Conservation (phyloP, 2,797 vertebrate genomes). For the Epinephelus malabaricus region DNA sequence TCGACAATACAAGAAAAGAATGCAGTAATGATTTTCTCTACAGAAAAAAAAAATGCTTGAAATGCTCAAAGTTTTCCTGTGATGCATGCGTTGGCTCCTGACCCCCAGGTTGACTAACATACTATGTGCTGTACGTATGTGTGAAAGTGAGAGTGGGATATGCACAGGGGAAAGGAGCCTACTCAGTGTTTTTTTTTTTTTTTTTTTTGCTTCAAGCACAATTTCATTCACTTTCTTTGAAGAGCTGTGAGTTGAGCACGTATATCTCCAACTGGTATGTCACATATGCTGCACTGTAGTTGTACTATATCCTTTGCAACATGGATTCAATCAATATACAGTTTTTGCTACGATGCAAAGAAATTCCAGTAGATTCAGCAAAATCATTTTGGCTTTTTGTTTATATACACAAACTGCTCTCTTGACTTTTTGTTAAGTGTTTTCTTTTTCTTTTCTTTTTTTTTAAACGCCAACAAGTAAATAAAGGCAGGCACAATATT, state of each 20-base stretch:
- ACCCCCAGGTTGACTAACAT: not conserved
- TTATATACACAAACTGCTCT: slow-evolving; percentile 12
- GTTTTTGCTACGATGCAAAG: slow-evolving; percentile 38
- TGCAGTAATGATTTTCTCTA: not conserved
- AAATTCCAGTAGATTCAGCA: slow-evolving; percentile 37
- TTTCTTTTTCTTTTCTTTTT: not conserved
- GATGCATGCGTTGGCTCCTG: not conserved
- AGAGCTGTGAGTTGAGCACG: slow-evolving; percentile 33
- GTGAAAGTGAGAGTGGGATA: slow-evolving; percentile 15
- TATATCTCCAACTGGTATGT: slow-evolving; percentile 19
- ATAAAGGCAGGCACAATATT: not conserved
- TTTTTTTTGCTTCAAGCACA: slow-evolving; percentile 20
- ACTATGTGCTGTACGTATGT: not conserved
- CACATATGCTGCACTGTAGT: slow-evolving; percentile 13
- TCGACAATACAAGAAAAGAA: not conserved
- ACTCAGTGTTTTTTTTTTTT: not conserved
- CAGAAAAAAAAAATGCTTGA: not conserved
- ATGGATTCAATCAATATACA: slow-evolving; percentile 39
- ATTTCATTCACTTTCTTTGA: slow-evolving; percentile 44
- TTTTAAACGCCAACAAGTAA: not conserved
- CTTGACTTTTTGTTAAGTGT: not conserved
- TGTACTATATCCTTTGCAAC: slow-evolving; percentile 35
- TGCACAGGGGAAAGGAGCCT: slow-evolving; percentile 25
- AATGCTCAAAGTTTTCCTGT: not conserved
- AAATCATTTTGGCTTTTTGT: slow-evolving; percentile 23